Percentiles rank a stretch among this genome's conserved stretches.
Conservation (phyloP, 2,797 vertebrate genomes). For the Micrastur ruficollis region DNA sequence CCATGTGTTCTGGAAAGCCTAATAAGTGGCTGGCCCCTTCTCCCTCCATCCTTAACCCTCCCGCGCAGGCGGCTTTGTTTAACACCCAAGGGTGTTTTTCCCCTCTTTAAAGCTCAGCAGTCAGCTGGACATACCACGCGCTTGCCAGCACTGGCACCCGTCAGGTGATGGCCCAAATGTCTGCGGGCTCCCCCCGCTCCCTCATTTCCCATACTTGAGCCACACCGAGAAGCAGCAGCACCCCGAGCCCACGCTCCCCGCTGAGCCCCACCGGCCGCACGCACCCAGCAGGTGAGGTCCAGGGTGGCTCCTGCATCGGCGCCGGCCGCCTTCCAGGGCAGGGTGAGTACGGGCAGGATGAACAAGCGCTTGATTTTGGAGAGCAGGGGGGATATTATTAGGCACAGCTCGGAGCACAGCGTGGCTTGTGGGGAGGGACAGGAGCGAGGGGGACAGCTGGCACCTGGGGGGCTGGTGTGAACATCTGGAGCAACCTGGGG, state of each 20-base stretch:
- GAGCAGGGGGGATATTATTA: fast-evolving
- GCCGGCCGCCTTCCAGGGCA: background rate
- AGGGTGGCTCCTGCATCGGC: background rate
- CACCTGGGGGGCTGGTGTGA: fast-evolving
- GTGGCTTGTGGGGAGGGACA: fast-evolving
- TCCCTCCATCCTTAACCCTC: background rate
- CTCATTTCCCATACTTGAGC: background rate
- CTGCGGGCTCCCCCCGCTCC: background rate
- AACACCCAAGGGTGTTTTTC: background rate
- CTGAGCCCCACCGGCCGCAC: fast-evolving
- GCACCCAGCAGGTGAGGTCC: background rate
- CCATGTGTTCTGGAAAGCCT: background rate
- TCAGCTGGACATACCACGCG: constrained; percentile 33
- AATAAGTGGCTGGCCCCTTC: background rate
- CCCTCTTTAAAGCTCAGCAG: background rate
- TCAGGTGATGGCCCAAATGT: constrained; percentile 36
- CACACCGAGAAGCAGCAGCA: background rate
- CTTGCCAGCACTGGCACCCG: constrained; percentile 15
- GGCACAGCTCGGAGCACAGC: background rate
- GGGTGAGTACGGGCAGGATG: fast-evolving
- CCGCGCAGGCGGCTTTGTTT: background rate
- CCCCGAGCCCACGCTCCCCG: background rate
- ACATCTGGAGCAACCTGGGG: fast-evolving
- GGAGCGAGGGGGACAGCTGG: background rate
- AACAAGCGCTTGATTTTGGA: background rate